Evolutionary conservation across 2,797 vertebrate genomes (phyloP).

Genomic region (Crocidura indochinensis): DNA sequence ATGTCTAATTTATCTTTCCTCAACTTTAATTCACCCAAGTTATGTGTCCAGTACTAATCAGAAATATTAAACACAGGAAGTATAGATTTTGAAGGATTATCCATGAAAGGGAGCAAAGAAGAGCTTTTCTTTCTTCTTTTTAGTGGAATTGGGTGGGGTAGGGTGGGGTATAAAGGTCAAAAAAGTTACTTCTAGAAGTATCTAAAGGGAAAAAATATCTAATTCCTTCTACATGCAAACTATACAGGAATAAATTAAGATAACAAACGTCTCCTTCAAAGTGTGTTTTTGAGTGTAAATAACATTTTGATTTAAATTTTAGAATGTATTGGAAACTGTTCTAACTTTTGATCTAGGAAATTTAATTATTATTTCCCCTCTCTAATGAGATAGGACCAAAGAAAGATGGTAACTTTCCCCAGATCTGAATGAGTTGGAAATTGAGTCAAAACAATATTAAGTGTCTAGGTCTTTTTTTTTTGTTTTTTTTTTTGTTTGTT

Average conservation of each 20-base stretch:
- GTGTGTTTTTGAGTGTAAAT: background rate
- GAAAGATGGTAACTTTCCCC: background rate
- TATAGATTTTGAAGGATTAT: background rate
- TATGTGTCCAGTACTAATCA: background rate
- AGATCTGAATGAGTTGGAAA: background rate
- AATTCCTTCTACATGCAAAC: slow-evolving; percentile 2
- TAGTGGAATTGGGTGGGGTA: no score
- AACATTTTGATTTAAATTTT: background rate
- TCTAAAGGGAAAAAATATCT: background rate
- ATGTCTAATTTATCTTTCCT: background rate
- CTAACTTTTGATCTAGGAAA: background rate
- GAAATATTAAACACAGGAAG: background rate
- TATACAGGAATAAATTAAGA: slow-evolving; percentile 2
- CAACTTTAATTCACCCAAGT: background rate
- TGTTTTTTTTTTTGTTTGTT: no score
- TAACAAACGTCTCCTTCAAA: background rate
- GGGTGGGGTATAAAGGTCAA: background rate
- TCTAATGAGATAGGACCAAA: background rate
- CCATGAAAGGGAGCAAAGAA: background rate
- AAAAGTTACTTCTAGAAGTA: slow-evolving; percentile 20
- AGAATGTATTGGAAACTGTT: background rate
- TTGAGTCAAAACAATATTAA: background rate
- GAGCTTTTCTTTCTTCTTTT: background rate
- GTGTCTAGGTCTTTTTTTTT: background rate
- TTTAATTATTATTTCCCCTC: background rate